Base-by-base conservation (phyloP, 1,140 invertebrate genomes). In the Macrobrachium nipponense region DNA sequence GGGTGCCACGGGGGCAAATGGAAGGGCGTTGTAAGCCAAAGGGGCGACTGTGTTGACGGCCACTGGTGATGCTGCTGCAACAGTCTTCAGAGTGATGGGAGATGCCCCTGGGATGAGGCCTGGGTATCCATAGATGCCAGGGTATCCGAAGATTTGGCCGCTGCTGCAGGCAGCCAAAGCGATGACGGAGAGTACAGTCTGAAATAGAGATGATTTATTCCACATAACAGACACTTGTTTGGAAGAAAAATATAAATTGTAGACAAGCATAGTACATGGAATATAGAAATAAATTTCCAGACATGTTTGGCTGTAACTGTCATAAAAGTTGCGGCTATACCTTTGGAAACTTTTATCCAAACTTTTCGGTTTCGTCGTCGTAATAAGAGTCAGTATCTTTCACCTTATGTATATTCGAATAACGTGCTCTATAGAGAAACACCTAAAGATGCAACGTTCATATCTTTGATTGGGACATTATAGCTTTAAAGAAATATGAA, bases 151-250 rank as follows among this genome's bases (percentile, higher is more conserved):
- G 23, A 80, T 58, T 12, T 75, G 66, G 20, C 58, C 68, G 23
- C 27, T 61, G 77, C 66, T 70, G 60, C 83, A 73, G 20, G 68
- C 68, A 17, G 78, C 83, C 14, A 62, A 23, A n/a, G 68, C 83
- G 44, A 27, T 23, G 5, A 86, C 23, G 77, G 12, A 59, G 14
- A 80, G 76, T 68, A 86, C 76, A 72, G 61, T 80, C 83, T 86
- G 83, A 23, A 70, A 43, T 70, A 43, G 0, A 27, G 11, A 70
- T 15, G 15, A 6, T 23, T 11, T 3, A 17, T 14, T 36, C 27
- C 4, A 4, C 4, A 36, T 36, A 36, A 36, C 27, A 36, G 27
- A 36, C 1, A 4, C 27, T 36, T 11, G 2, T 70, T 62, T 1
- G 18, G 51, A 20, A 75, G 3, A 12, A 43, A 82, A 70, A 73